phyloP scores from a whole-genome alignment of 2,113 vertebrate species.

The Protobothrops mucrosquamatus region DNA sequence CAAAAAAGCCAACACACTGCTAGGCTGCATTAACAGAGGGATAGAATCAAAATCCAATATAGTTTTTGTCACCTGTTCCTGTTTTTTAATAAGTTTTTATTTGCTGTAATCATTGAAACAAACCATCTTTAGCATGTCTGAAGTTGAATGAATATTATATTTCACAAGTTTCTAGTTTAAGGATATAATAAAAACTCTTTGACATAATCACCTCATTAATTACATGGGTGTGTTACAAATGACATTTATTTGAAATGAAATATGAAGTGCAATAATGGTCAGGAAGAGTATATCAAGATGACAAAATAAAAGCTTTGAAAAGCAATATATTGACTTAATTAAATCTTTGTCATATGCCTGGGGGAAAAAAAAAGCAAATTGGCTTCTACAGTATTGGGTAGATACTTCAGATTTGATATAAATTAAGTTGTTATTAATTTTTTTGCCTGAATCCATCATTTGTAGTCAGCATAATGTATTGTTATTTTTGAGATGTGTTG shows the following conservation, averaged over 20 bases:
- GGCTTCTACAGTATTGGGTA: slow-evolving; percentile 49
- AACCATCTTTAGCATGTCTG: neutral
- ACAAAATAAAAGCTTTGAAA: slow-evolving; percentile 31
- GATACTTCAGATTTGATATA: slow-evolving; percentile 56
- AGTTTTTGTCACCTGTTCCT: too few relatives aligned
- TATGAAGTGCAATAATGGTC: slow-evolving; percentile 59
- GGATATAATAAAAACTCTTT: neutral
- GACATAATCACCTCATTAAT: slow-evolving; percentile 10
- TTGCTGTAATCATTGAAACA: neutral
- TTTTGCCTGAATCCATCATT: slow-evolving; percentile 49
- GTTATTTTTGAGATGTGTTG: slow-evolving; percentile 27
- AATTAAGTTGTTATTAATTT: slow-evolving; percentile 62
- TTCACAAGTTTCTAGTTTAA: neutral
- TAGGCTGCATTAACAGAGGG: too few relatives aligned
- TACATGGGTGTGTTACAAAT: slow-evolving; percentile 21
- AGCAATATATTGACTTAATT: slow-evolving; percentile 66
- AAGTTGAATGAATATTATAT: neutral
- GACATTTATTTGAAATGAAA: slow-evolving; percentile 47
- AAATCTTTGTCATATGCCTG: slow-evolving; percentile 46
- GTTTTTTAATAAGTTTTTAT: neutral
- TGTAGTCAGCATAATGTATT: slow-evolving; percentile 33
- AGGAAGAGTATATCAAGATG: slow-evolving; percentile 40
- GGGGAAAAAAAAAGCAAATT: slow-evolving; percentile 51
- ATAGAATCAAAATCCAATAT: too few relatives aligned
- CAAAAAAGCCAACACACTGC: too few relatives aligned